A percentile compares a stretch with the other conserved stretches of the same genome.
phyloP scores from a whole-genome alignment of 35 echinoderm and acorn worm species.

The Heliocidaris tuberculata region DNA sequence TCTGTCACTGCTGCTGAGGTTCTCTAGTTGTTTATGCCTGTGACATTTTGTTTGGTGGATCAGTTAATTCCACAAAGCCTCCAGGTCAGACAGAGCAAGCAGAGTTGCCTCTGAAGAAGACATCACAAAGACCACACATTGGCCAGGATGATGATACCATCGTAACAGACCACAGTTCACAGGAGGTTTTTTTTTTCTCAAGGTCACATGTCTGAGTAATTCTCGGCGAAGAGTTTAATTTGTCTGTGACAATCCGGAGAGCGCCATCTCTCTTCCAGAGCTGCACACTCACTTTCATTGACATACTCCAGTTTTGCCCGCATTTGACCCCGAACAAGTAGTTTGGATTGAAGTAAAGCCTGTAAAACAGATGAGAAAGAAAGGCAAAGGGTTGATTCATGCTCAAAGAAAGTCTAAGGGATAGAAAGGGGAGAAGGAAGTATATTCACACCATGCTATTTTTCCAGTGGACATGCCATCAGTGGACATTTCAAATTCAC shows the following conservation, averaged over 20 bases:
- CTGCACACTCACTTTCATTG: slow-evolving; percentile 89
- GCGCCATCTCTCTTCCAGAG: slow-evolving; percentile 78
- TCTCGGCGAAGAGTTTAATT: slow-evolving; percentile 68
- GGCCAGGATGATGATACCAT: background rate
- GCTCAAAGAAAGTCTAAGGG: background rate
- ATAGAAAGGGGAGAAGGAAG: background rate
- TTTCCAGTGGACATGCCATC: background rate
- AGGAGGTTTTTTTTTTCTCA: background rate
- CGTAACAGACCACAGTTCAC: background rate
- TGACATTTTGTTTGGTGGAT: background rate
- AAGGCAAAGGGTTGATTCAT: background rate
- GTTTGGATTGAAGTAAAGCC: slow-evolving; percentile 80
- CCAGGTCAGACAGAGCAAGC: background rate
- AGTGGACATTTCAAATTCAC: background rate
- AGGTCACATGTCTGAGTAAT: slow-evolving; percentile 38
- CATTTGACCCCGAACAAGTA: slow-evolving; percentile 75
- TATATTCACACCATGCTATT: background rate
- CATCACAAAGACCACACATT: background rate
- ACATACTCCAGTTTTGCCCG: slow-evolving; percentile 85
- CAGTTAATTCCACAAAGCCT: background rate
- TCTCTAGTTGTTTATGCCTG: background rate
- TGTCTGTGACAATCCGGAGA: slow-evolving; percentile 73
- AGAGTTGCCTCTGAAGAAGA: background rate
- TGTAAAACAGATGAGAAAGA: slow-evolving; percentile 22
- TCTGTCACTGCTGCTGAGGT: background rate